Evolutionary conservation across 2,888 invertebrate species (phyloP), one percentile per base, ranked within the genome.

Genomic region (Sarcophaga subvicina): DNA sequence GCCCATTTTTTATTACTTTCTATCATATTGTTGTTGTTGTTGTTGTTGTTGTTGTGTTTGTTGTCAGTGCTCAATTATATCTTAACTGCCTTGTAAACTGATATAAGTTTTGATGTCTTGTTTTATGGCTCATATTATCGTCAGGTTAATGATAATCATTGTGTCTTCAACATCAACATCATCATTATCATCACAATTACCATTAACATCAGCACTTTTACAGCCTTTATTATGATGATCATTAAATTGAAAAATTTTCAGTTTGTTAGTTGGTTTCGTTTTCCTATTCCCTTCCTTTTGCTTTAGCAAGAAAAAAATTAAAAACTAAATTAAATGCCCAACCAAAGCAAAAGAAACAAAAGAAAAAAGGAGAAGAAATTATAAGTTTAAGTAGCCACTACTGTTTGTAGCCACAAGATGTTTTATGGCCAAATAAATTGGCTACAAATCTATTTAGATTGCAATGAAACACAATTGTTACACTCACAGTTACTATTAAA

Each of bases 81-180:
- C 76, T 66, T 78, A 82, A 80, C 62, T 80, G 67, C 54, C 60
- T 67, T 79, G 83, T 80, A 70, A 86, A 76, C 47, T 83, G 86
- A 83, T 86, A 85, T 78, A 67, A 72, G 63, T 83, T 83, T 80
- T 86, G 80, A 80, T 86, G 86, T 80, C 76, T 86, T 86, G 8
- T 67, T 86, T 83, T 81, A 83, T 75, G 77, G 20, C 59, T 54
- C 83, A 71, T 17, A 71, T 66, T 81, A 75, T 71, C 47, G 10
- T 14, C 10, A 49, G 12, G 49, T 69, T 73, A n/a, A 73, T 81
- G 3, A 77, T 47, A 6, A 62, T 78, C 8, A 37, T 62, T 17
- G 66, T 59, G 37, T 37, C 60, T 66, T 45, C 25, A 70, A 37
- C 60, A 67, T 76, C 60, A 77, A 77, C 22, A 70, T 62, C 4